A percentile compares a stretch with the other conserved stretches of the same genome.
These are phyloP conservation scores for Peribatodes rhomboidaria DNA, from an alignment of 2,888 invertebrate species.

Conservation along the genomic window DNA sequence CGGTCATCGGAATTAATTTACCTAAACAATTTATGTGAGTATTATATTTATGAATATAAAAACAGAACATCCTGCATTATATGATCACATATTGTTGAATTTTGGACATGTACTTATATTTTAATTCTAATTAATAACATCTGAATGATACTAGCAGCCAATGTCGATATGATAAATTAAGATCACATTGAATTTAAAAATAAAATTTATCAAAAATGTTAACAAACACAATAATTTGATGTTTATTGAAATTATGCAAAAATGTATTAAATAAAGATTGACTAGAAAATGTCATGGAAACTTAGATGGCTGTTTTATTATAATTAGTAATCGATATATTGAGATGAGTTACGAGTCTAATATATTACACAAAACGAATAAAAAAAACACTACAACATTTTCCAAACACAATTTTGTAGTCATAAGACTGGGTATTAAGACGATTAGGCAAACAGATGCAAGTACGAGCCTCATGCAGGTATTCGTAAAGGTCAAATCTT, in stretches of 20 bases:
- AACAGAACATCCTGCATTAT: conserved; percentile 16
- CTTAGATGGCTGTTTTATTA: conserved; percentile 2
- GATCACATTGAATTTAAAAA: background rate
- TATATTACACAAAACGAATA: background rate
- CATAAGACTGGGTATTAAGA: conserved; percentile 8
- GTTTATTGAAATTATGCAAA: conserved; percentile 11
- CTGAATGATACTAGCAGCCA: background rate
- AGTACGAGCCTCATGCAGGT: conserved; percentile 29
- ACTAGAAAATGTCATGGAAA: conserved; percentile 28
- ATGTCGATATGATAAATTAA: background rate
- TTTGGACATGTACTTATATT: conserved; percentile 1
- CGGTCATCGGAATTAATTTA: conserved; percentile 32
- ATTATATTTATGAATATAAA: conserved; percentile 9
- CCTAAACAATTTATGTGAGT: background rate
- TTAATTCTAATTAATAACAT: background rate
- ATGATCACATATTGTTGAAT: background rate
- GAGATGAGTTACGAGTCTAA: background rate
- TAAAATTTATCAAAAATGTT: background rate
- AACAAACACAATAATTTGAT: background rate
- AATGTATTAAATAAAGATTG: conserved; percentile 16
- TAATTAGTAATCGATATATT: background rate
- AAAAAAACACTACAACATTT: background rate
- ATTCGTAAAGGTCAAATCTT: conserved; percentile 51
- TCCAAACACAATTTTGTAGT: background rate
- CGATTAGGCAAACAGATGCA: conserved; percentile 23